A percentile compares a stretch with the other conserved stretches of the same genome.
Evolutionary conservation across 1,140 invertebrate species (phyloP).

Genomic region (Pseudomyrmex sp.): DNA sequence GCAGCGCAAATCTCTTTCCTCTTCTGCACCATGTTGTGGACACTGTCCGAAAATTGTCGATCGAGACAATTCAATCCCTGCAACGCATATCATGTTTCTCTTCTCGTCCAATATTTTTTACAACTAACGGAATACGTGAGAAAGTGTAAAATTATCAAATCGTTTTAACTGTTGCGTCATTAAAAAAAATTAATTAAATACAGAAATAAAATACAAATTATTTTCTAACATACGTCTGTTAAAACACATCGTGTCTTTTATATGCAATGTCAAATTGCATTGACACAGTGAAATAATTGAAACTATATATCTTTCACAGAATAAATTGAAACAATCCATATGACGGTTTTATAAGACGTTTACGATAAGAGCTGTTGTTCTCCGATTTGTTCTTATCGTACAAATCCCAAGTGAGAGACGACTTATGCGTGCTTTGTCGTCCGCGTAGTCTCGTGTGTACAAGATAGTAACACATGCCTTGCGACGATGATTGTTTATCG

Average conservation of each 20-base stretch:
- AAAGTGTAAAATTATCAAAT: no score
- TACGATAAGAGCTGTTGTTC: neutral
- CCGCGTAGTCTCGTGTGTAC: slow-evolving; percentile 26
- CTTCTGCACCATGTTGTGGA: slow-evolving; percentile 53
- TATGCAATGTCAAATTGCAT: no score
- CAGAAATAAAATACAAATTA: no score
- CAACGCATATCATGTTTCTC: slow-evolving; percentile 2
- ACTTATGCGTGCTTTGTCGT: neutral
- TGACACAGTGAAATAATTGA: neutral
- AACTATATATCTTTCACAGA: no score
- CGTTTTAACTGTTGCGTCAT: no score
- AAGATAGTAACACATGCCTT: slow-evolving; percentile 60
- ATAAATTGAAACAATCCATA: no score
- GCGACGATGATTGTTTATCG: slow-evolving; percentile 57
- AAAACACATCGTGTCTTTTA: no score
- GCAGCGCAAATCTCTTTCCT: slow-evolving; percentile 51
- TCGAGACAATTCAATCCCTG: slow-evolving; percentile 55
- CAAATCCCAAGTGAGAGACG: slow-evolving; percentile 16
- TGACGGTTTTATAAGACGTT: neutral
- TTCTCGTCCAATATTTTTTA: neutral
- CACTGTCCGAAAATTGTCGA: slow-evolving; percentile 42
- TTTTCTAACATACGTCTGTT: no score
- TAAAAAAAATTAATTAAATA: no score
- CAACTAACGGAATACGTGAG: neutral
- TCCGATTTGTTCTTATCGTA: neutral